Evolutionary conservation across 1,140 invertebrate species (phyloP), one percentile per base, ranked within the genome.

Genomic region (Neodiprion fabricii): DNA sequence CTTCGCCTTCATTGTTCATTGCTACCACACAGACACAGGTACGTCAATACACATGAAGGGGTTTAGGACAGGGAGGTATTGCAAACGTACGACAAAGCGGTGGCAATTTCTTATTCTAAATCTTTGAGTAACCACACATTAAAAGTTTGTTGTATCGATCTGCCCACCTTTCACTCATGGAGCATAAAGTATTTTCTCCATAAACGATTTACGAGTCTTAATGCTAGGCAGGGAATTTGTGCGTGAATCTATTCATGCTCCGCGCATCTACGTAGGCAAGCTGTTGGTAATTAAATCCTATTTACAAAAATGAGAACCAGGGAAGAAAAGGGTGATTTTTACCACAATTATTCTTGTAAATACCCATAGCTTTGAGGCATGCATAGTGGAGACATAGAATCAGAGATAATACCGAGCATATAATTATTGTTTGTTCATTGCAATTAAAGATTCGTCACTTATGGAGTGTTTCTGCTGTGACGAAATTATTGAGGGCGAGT

Each of bases 1-100:
- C 95, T 78, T 97, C 96, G 76, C 88, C 89, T 82, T 94, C 93
- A 79, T 86, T 88, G 77, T 81, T 83, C 28, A 82, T 79, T 70
- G 82, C 84, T 86, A 82, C 68, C 72, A 75, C 23, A 79, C 49
- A 78, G 17, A 73, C n/a, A 71, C 40, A 71, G n/a, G 48, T 40
- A 71, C 70, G 47, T 48, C 14, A 71, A 17, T 71, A 71, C 40
- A 40, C 23, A 50, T 71, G 74, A 23, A 74, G 72, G 11, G 14
- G 72, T 67, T 65, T 53, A 67, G 50, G 70, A 14, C 14, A 48
- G 69, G 11, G 21, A 21, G 12, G 68, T 47, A 61, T 70, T 23
- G 67, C 48, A 72, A 65, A 49, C 53, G 49, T 65, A 8, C 7
- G 21, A 23, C 67, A 69, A 23, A 23, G 67, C 40, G 17, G 17